Conservation (phyloP, 2,113 vertebrate species). For the Ariopsis seemanni region DNA sequence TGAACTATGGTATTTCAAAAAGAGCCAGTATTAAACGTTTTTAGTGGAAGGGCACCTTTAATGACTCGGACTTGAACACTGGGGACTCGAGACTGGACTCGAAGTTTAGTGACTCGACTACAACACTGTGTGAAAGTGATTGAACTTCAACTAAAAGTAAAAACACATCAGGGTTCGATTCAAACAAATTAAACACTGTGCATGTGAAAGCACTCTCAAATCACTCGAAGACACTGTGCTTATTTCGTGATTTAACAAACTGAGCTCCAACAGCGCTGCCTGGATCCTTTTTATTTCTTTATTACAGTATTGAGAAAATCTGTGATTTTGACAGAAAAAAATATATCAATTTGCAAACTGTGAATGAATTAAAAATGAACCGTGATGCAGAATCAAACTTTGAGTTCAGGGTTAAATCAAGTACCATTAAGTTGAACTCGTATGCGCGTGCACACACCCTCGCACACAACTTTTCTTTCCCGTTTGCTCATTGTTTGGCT, state of each 20-base stretch:
- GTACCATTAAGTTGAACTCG: neutral
- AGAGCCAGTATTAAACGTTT: no score
- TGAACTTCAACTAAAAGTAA: neutral
- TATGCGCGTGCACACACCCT: neutral
- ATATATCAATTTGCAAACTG: neutral
- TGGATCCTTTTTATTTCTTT: neutral
- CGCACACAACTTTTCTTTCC: neutral
- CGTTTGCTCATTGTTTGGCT: slow-evolving; percentile 12
- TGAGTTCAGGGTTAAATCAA: neutral
- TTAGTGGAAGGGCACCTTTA: no score
- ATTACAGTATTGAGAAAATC: neutral
- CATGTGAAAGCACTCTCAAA: neutral
- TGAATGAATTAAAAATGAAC: neutral
- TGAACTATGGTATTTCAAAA: no score
- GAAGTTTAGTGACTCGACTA: no score
- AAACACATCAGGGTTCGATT: neutral
- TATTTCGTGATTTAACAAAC: neutral
- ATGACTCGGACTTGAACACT: no score
- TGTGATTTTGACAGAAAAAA: neutral
- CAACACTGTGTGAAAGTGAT: neutral
- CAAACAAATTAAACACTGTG: neutral
- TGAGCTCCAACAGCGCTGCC: neutral
- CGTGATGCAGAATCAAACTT: neutral
- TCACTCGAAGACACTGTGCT: neutral
- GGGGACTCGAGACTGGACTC: no score